Evolutionary conservation across 2,113 vertebrate species (phyloP).

Genomic region (Sphaerodactylus townsendi): DNA sequence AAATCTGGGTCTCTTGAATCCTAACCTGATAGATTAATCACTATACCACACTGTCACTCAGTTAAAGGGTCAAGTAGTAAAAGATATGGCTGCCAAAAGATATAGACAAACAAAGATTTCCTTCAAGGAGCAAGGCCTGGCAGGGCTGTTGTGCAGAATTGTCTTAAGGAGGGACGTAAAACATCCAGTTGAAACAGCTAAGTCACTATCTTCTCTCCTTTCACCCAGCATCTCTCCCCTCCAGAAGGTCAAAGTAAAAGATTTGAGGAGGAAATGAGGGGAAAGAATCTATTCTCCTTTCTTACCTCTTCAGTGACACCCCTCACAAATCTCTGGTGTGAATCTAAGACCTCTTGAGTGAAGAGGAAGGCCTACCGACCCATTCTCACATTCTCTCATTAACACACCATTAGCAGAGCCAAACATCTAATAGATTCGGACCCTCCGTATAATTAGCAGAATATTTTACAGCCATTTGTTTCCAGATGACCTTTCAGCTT

Average conservation of each 20-base stretch:
- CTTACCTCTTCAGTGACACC: neutral
- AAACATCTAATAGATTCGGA: neutral
- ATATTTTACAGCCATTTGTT: constrained; percentile 38
- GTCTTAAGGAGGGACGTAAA: neutral
- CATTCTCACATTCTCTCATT: neutral
- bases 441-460: neutral
- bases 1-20: too few species aligned
- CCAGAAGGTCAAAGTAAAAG: neutral
- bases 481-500: neutral
- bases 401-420: neutral
- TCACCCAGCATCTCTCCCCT: neutral
- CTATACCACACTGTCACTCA: too few species aligned
- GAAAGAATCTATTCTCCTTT: neutral
- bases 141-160: too few species aligned
- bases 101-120: too few species aligned
- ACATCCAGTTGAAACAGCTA: neutral
- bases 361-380: neutral
- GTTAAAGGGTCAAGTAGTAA: too few species aligned
- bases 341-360: neutral
- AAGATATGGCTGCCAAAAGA: too few species aligned
- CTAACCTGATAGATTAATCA: too few species aligned
- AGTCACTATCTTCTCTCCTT: neutral
- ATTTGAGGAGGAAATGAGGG: neutral
- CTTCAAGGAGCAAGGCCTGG: too few species aligned
- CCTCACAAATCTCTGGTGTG: neutral